These are phyloP conservation scores for Chelon auratus DNA, from an alignment of 2,797 vertebrate genomes.

Conservation along the genomic window DNA sequence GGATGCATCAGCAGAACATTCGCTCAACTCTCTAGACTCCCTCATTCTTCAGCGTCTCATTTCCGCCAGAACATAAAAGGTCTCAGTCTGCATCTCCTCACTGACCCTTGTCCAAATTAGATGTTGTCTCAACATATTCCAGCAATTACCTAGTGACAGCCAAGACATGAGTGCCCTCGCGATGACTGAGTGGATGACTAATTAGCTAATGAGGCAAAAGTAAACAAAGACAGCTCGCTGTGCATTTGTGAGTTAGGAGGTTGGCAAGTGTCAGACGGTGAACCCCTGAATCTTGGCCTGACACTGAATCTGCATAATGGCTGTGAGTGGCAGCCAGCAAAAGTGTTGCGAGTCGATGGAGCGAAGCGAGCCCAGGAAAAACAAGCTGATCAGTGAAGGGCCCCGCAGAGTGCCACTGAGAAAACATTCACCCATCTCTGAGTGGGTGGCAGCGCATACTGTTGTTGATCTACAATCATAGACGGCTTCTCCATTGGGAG, in stretches of 20 bases:
- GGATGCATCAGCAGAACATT: constrained; percentile 11
- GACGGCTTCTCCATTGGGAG: too few species aligned
- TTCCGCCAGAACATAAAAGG: constrained; percentile 53
- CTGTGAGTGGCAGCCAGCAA: constrained; percentile 37
- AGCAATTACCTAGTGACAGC: constrained; percentile 66
- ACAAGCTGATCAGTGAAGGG: constrained; percentile 24
- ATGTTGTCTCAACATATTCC: constrained; percentile 61
- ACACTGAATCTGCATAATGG: constrained; percentile 58
- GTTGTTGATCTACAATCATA: background rate
- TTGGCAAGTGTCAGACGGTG: constrained; percentile 33
- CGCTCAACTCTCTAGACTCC: constrained; percentile 19
- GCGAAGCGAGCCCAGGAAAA: constrained; percentile 35
- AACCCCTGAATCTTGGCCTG: constrained; percentile 37
- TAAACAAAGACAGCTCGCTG: constrained; percentile 54
- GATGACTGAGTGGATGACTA: constrained; percentile 49
- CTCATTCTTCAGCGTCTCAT: constrained; percentile 51
- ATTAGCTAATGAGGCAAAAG: constrained; percentile 65
- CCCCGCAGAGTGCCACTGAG: constrained; percentile 11
- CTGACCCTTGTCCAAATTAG: constrained; percentile 62
- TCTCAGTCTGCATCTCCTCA: constrained; percentile 42
- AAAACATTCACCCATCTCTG: constrained; percentile 14
- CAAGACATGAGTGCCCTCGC: constrained; percentile 24
- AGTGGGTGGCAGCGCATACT: constrained; percentile 2
- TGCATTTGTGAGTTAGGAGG: constrained; percentile 33
- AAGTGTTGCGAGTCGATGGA: constrained; percentile 39